These are phyloP conservation scores for Choloepus hoffmanni DNA, from an alignment of 2,113 vertebrate species.

Conservation along the genomic window DNA sequence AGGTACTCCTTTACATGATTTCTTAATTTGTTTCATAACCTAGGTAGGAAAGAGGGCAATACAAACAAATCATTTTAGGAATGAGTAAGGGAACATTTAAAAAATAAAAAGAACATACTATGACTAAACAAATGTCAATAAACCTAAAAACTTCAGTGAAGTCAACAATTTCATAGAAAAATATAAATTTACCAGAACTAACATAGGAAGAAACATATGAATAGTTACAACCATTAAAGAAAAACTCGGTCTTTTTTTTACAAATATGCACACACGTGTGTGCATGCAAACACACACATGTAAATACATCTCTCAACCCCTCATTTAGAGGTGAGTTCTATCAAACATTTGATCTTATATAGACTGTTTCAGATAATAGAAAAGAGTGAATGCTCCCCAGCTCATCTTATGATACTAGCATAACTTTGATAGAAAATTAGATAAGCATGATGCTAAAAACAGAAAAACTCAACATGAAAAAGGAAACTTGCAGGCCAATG, in stretches of 20 bases:
- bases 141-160: constrained; percentile 6
- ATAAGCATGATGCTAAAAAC: neutral
- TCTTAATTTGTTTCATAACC: constrained; percentile 30
- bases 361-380: constrained; percentile 2
- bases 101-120: neutral
- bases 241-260: neutral
- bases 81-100: constrained; percentile 11
- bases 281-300: neutral
- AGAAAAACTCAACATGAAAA: constrained; percentile 36
- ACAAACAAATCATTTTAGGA: constrained; percentile 18
- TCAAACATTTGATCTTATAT: neutral
- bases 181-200: neutral
- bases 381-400: neutral
- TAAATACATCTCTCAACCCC: neutral
- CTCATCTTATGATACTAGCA: constrained; percentile 10
- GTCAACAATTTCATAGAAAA: neutral
- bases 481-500: neutral
- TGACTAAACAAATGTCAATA: neutral
- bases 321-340: neutral
- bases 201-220: neutral
- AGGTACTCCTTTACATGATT: constrained; percentile 12
- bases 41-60: neutral
- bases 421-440: neutral
- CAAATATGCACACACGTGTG: neutral
- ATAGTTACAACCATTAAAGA: neutral